Conservation (phyloP, 1,140 invertebrate species). For the Drosophila arawakana region DNA sequence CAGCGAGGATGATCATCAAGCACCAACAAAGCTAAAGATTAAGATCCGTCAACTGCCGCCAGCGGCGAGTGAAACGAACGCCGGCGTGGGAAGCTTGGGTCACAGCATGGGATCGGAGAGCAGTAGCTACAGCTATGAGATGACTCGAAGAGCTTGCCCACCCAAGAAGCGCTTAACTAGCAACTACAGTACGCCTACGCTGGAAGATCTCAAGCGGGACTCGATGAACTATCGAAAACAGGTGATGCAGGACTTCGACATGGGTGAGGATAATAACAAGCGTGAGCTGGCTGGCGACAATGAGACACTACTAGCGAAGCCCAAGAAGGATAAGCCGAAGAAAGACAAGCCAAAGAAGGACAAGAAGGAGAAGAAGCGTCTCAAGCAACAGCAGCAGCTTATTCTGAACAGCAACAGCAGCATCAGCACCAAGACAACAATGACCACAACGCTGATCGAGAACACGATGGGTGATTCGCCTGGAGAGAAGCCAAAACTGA, state of each 20-base stretch:
- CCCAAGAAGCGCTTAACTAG: constrained; percentile 91
- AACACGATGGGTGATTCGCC: constrained; percentile 84
- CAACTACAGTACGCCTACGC: constrained; percentile 87
- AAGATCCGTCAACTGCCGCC: constrained; percentile 88
- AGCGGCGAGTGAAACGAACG: constrained; percentile 85
- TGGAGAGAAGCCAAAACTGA: constrained; percentile 87
- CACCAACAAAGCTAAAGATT: constrained; percentile 93
- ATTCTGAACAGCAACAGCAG: constrained; percentile 41
- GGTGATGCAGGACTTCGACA: constrained; percentile 92
- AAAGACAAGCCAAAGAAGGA: constrained; percentile 85
- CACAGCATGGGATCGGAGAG: constrained; percentile 24
- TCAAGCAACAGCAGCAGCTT: constrained; percentile 68
- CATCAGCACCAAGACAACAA: constrained; percentile 42
- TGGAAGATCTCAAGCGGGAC: constrained; percentile 92
- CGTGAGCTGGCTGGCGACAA: constrained; percentile 29
- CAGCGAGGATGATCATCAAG: constrained; percentile 79
- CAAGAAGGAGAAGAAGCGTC: constrained; percentile 89
- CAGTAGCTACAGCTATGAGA: constrained; percentile 72
- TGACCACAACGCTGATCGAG: constrained; percentile 81
- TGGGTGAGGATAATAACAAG: constrained; percentile 86
- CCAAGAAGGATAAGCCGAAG: constrained; percentile 78
- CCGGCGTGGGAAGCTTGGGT: constrained; percentile 63
- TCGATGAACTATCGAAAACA: constrained; percentile 94
- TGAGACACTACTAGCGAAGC: constrained; percentile 43
- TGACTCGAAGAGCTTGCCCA: constrained; percentile 86